Percentiles rank a stretch among this genome's conserved stretches.
Evolutionary conservation across 2,797 vertebrate species (phyloP).

Genomic region (Delichon dasypus): DNA sequence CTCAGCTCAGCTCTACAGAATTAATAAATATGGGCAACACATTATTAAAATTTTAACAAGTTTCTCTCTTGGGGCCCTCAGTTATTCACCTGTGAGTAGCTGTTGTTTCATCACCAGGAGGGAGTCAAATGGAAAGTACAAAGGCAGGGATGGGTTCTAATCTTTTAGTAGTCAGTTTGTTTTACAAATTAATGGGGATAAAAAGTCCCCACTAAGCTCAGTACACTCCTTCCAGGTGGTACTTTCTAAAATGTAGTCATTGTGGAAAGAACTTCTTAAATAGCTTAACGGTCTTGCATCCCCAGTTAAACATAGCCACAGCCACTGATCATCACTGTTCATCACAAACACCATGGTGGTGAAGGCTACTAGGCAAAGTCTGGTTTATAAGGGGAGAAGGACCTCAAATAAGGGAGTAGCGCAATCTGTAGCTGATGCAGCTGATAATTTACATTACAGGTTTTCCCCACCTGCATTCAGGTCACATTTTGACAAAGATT

Average conservation of each 20-base stretch:
- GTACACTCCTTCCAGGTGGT: slow-evolving; percentile 51
- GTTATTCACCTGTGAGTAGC: slow-evolving; percentile 48
- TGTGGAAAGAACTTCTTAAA: slow-evolving; percentile 34
- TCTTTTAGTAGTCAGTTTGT: slow-evolving; percentile 2
- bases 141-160: slow-evolving; percentile 12
- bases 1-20: neutral
- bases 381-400: neutral
- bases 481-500: neutral
- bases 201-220: slow-evolving; percentile 33
- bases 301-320: neutral
- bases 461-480: neutral
- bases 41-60: slow-evolving; percentile 64
- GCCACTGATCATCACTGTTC: neutral
- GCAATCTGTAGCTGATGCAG: neutral
- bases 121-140: slow-evolving; percentile 51
- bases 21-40: slow-evolving; percentile 3
- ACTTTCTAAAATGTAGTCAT: slow-evolving; percentile 53
- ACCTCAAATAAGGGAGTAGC: neutral
- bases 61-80: slow-evolving; percentile 44
- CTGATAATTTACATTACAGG: neutral
- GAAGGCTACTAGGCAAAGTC: neutral
- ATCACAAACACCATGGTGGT: neutral
- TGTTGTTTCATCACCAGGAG: slow-evolving; percentile 53
- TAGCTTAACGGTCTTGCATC: neutral
- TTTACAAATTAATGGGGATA: slow-evolving; percentile 20